Percentiles rank a stretch among this genome's conserved stretches.
Evolutionary conservation across 2,797 vertebrate species (phyloP).

Genomic region (Helostoma temminkii): DNA sequence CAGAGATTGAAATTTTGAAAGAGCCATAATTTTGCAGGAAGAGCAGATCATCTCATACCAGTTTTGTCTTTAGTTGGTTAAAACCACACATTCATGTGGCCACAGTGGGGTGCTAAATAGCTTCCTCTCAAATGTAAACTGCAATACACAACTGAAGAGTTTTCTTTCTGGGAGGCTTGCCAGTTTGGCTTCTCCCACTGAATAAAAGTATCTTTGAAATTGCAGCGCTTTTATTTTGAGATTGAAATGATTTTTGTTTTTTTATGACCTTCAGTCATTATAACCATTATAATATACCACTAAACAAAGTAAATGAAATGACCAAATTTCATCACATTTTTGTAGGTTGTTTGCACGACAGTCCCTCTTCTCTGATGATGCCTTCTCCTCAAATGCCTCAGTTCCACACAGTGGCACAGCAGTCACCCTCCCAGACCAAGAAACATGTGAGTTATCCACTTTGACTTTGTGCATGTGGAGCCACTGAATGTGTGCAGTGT

Average conservation of each 20-base stretch:
- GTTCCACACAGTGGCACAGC: constrained; percentile 87
- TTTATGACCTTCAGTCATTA: too few species aligned
- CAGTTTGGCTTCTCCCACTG: not conserved
- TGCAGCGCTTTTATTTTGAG: too few species aligned
- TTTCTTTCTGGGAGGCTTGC: not conserved
- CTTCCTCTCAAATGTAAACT: not conserved
- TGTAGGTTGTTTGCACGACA: constrained; percentile 87
- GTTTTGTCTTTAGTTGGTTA: not conserved
- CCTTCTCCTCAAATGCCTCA: constrained; percentile 91
- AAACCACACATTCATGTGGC: not conserved
- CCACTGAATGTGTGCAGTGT: not conserved
- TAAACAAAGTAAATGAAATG: too few species aligned
- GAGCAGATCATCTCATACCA: not conserved
- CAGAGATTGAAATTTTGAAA: too few species aligned
- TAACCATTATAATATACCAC: too few species aligned
- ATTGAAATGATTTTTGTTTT: too few species aligned
- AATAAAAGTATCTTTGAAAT: too few species aligned
- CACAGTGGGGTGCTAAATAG: not conserved
- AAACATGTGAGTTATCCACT: constrained; percentile 85
- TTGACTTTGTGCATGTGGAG: not conserved
- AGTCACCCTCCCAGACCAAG: constrained; percentile 89
- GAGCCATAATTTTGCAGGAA: too few species aligned
- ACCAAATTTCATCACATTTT: constrained; percentile 15
- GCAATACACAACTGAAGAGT: not conserved
- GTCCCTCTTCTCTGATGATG: constrained; percentile 90